Base-by-base conservation (phyloP, 2,888 invertebrate species). In the Anodontia alba region DNA sequence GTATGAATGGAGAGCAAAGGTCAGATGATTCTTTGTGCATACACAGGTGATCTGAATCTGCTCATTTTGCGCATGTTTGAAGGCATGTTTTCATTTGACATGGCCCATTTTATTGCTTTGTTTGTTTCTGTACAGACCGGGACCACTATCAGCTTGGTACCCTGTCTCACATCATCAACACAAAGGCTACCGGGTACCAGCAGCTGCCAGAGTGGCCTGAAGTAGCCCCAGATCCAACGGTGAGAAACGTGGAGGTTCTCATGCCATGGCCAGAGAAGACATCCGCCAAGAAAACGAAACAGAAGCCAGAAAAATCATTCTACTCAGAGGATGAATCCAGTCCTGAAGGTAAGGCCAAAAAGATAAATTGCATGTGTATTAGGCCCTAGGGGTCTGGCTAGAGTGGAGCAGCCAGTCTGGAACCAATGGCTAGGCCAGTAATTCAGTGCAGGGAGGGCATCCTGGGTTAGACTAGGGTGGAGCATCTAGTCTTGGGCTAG, bases 61-160 rank as follows among this genome's bases (percentile, higher is more conserved):
- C n/a, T n/a, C n/a, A n/a, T n/a, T n/a, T n/a, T n/a, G n/a, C n/a
- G n/a, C n/a, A n/a, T n/a, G n/a, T n/a, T n/a, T n/a, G n/a, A n/a
- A n/a, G n/a, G n/a, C n/a, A n/a, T n/a, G n/a, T n/a, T n/a, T n/a
- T n/a, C n/a, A n/a, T n/a, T n/a, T n/a, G n/a, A n/a, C n/a, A n/a
- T n/a, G n/a, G n/a, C n/a, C n/a, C n/a, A n/a, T n/a, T n/a, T n/a
- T n/a, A n/a, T n/a, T n/a, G n/a, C n/a, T n/a, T n/a, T 38, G 5
- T 38, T 38, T 38, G 5, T 38, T 38, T 38, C 38, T 38, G 2
- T 20, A 3, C 94, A 97, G 97, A 97, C 90, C 96, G 97, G 51
- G 97, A 97, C 94, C 96, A 97, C 90, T 98, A 97, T 95, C 99
- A 99, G 89, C 95, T 99, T 91, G 99, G 99, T 1, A 98, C 99